Percentiles rank a stretch among this genome's conserved stretches.
Evolutionary conservation across 1,140 invertebrate genomes (phyloP).

Genomic region (Sycophaga agraensis): DNA sequence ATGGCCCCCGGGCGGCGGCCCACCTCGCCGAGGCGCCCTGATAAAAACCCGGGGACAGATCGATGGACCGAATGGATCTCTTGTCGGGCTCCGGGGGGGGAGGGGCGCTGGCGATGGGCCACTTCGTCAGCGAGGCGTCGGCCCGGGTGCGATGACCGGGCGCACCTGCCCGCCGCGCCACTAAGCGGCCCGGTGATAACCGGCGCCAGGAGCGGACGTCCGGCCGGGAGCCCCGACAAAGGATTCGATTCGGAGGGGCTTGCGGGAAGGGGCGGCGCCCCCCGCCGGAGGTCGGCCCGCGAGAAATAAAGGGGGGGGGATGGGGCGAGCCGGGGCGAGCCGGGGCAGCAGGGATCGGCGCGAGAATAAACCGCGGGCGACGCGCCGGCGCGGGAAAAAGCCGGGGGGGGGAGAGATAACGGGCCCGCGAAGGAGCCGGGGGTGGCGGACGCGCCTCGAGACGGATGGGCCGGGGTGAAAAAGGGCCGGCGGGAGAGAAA

Average conservation of each 20-base stretch:
- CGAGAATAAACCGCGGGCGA: constrained; percentile 17
- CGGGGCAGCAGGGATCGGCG: background rate
- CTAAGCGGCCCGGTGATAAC: too few relatives aligned
- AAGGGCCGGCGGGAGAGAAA: background rate
- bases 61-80: constrained; percentile 9
- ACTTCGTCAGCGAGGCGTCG: background rate
- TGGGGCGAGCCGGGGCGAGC: constrained; percentile 23
- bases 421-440: constrained; percentile 1
- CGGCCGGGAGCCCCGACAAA: too few relatives aligned
- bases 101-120: too few relatives aligned
- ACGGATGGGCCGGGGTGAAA: background rate
- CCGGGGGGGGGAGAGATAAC: constrained; percentile 22
- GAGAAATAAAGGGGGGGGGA: constrained; percentile 1
- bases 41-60: constrained; percentile 8
- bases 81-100: background rate
- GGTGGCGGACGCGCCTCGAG: constrained; percentile 23
- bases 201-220: too few relatives aligned
- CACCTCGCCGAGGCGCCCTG: too few relatives aligned
- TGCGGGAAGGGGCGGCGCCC: too few relatives aligned
- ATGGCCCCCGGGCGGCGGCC: too few relatives aligned
- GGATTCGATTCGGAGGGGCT: too few relatives aligned
- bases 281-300: too few relatives aligned
- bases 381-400: constrained; percentile 6
- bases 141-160: too few relatives aligned
- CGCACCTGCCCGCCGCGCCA: too few relatives aligned